Conservation (phyloP, 2,113 vertebrate species). For the Cyprinus carpio region DNA sequence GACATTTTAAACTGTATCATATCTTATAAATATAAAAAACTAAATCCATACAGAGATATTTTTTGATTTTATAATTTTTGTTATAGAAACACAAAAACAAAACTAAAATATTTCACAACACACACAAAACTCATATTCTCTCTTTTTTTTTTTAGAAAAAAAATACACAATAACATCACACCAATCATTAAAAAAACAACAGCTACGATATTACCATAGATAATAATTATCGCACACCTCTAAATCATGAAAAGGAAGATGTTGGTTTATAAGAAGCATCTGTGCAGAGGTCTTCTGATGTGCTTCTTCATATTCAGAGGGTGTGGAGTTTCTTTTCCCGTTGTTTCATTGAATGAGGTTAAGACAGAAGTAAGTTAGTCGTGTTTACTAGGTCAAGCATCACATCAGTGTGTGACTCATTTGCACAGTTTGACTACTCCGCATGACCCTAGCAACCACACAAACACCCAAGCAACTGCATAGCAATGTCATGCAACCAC, state of each 20-base stretch:
- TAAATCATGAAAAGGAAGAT: not conserved
- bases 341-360: not conserved
- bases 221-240: no score
- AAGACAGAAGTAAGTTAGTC: not conserved
- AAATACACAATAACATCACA: no score
- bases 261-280: not conserved
- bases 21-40: no score
- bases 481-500: not conserved
- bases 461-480: not conserved
- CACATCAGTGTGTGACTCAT: not conserved
- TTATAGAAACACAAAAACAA: no score
- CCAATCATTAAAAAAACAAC: no score
- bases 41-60: no score
- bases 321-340: not conserved
- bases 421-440: not conserved
- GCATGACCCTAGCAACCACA: not conserved
- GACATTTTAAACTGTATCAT: no score
- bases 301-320: not conserved
- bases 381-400: not conserved
- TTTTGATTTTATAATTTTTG: no score
- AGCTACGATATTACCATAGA: no score
- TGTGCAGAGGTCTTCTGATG: not conserved
- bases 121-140: no score
- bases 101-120: no score
- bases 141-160: no score